phyloP scores from a whole-genome alignment of 2,113 vertebrate species.

The Paedocypris sp. region DNA sequence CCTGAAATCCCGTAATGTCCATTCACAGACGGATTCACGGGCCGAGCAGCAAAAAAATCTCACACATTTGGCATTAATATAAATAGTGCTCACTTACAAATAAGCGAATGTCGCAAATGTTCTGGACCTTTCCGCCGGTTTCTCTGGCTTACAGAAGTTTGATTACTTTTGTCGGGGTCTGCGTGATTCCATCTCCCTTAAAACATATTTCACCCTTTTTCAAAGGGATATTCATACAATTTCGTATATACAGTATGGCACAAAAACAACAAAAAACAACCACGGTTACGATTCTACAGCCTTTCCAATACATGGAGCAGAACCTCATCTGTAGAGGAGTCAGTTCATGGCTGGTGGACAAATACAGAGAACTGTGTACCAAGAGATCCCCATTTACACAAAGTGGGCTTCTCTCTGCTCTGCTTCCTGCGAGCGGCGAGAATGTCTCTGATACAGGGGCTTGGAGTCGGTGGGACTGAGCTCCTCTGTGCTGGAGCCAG shows the following conservation, averaged over 20 bases:
- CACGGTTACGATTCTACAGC: too few relatives aligned
- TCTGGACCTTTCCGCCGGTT: conserved; percentile 3
- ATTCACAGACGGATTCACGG: too few relatives aligned
- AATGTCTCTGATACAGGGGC: conserved; percentile 73
- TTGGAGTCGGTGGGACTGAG: conserved; percentile 54
- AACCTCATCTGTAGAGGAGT: not conserved
- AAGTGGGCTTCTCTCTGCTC: conserved; percentile 89
- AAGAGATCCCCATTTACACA: conserved; percentile 59
- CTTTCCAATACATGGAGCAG: too few relatives aligned
- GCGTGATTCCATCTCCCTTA: not conserved
- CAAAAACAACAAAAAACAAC: too few relatives aligned
- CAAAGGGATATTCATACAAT: conserved; percentile 13
- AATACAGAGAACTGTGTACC: not conserved
- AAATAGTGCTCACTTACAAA: not conserved
- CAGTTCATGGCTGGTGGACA: not conserved
- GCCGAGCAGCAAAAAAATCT: too few relatives aligned
- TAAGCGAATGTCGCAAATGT: conserved; percentile 20
- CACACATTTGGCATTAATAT: not conserved
- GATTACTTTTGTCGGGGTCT: too few relatives aligned
- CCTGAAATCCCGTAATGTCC: too few relatives aligned
- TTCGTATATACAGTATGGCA: conserved; percentile 27
- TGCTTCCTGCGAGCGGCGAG: conserved; percentile 74
- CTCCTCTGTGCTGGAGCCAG: conserved; percentile 58
- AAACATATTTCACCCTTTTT: conserved; percentile 28
- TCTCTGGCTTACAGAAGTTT: not conserved